phyloP scores from a whole-genome alignment of 2,113 vertebrate genomes.

The Percopsis transmontana region DNA sequence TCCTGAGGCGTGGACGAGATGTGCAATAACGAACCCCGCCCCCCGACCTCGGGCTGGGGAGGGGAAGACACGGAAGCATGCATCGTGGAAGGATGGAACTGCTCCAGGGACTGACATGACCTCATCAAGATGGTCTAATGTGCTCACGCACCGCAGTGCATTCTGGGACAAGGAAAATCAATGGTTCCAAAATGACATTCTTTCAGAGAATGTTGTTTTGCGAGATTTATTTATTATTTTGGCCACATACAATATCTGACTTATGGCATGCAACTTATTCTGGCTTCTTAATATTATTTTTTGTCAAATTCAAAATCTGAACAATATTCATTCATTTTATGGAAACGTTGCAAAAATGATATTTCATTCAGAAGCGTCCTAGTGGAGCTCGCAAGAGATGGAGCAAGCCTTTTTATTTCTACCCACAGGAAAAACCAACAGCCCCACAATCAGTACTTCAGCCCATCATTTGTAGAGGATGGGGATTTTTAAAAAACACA shows the following conservation, averaged over 20 bases:
- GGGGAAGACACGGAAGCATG: background rate
- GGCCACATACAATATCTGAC: background rate
- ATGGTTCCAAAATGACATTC: background rate
- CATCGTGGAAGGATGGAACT: background rate
- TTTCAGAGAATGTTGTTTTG: conserved; percentile 33
- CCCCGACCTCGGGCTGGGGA: conserved; percentile 42
- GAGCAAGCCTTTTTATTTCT: too few relatives aligned
- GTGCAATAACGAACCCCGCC: conserved; percentile 78
- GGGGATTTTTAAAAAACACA: conserved; percentile 40
- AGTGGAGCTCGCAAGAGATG: too few relatives aligned
- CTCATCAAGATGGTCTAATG: background rate
- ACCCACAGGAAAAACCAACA: background rate
- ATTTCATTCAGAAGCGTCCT: too few relatives aligned
- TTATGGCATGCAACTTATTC: conserved; percentile 33
- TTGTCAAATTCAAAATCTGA: background rate
- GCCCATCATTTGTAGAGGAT: background rate
- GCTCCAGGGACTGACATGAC: conserved; percentile 3
- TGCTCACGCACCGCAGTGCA: conserved; percentile 6
- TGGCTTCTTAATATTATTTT: background rate
- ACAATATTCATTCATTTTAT: too few relatives aligned
- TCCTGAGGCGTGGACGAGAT: conserved; percentile 71
- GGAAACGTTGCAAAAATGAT: too few relatives aligned
- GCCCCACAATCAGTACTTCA: background rate
- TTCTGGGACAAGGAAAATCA: conserved; percentile 10
- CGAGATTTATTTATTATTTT: conserved; percentile 6